These are phyloP conservation scores for Cathartes aura DNA, from an alignment of 2,113 vertebrate genomes.

Conservation along the genomic window DNA sequence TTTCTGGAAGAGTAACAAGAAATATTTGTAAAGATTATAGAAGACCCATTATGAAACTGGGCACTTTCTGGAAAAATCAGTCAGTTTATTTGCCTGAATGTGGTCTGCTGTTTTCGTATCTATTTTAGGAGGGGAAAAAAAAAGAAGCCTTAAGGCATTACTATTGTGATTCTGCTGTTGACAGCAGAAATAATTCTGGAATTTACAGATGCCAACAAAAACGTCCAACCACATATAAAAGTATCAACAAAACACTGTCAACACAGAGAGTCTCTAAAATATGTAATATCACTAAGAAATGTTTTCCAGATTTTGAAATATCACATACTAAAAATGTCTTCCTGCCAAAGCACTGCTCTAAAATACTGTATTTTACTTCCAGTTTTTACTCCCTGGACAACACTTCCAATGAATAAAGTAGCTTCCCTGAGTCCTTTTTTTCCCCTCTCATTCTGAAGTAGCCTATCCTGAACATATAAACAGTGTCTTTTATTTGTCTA, in stretches of 20 bases:
- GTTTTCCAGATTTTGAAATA: conserved; percentile 54
- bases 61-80: not conserved
- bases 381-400: conserved; percentile 6
- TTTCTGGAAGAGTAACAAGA: not conserved
- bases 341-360: not conserved
- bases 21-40: not conserved
- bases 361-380: conserved; percentile 7
- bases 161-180: not conserved
- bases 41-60: not conserved
- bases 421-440: not conserved
- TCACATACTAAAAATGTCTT: conserved; percentile 16
- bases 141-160: not conserved
- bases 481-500: not conserved
- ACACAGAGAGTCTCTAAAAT: not conserved
- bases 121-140: fast-evolving
- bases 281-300: not conserved
- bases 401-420: not conserved
- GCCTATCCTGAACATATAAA: not conserved
- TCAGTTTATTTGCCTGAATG: not conserved
- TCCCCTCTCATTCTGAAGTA: not conserved
- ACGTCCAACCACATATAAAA: not conserved
- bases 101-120: not conserved
- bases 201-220: conserved; percentile 9
- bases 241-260: not conserved
- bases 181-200: conserved; percentile 16